Evolutionary conservation across 1,140 invertebrate genomes (phyloP), one percentile per base, ranked within the genome.

Genomic region (Gryllus bimaculatus): DNA sequence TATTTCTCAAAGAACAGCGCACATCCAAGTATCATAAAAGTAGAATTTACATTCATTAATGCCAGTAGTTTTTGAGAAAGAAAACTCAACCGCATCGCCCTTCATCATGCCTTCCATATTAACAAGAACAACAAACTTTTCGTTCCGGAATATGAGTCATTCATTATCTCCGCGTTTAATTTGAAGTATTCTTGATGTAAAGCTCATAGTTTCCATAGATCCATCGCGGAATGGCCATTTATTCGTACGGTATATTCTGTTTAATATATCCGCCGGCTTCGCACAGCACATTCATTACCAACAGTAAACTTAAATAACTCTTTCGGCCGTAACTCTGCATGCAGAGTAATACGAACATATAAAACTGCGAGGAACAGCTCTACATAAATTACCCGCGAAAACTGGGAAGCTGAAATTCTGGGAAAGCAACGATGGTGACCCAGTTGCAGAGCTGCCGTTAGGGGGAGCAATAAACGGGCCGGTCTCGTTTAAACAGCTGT

Each of bases 361-460:
- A 66, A 66, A 66, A 66, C 54, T 66, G 54, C 54, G 54, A 66
- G 18, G 54, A 66, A 18, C 54, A 66, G 10, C 54, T 18, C 54
- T 66, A 66, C 54, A 66, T 66, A 66, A 66, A 66, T 66, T 13
- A 66, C 18, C 54, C 54, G 54, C 54, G 54, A 66, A 18, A 66
- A 66, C 54, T 66, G 54, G 54, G 54, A 66, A 66, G 54, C 54
- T 66, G 54, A 66, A 66, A 66, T 66, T 66, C 54, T 66, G 54
- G 54, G 54, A 66, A 66, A 66, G 54, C 10, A 18, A 39, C 26
- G 26, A 39, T 39, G 26, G 26, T 39, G 26, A 39, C 26, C 26
- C 26, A 39, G 26, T 39, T 39, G 26, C 26, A 39, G 54, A 66
- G 54, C 54, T 66, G 18, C 26, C 26, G 26, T 39, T 39, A 1